A percentile compares a stretch with the other conserved stretches of the same genome.
Evolutionary conservation across 2,888 invertebrate genomes (phyloP).

Genomic region (Cephalotes varians): DNA sequence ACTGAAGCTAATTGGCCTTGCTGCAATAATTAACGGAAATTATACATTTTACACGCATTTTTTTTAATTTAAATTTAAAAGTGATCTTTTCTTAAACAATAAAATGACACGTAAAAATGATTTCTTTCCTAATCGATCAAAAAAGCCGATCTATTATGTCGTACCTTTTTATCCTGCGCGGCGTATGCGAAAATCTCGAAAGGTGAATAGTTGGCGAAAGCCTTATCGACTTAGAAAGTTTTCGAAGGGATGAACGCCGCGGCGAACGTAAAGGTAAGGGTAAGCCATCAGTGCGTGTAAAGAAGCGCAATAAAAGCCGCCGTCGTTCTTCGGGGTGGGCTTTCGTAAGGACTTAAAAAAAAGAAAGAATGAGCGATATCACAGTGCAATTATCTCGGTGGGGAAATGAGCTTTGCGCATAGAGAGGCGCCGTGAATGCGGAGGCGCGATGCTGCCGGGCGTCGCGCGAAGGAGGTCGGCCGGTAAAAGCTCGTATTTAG

Average conservation of each 20-base stretch:
- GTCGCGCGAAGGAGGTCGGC: conserved; percentile 70
- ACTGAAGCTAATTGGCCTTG: neutral
- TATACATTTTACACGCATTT: neutral
- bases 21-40: neutral
- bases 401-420: conserved; percentile 81
- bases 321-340: neutral
- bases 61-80: neutral
- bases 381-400: conserved; percentile 80
- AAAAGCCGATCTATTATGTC: neutral
- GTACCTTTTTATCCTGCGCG: conserved; percentile 44
- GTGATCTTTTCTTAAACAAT: neutral
- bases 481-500: conserved; percentile 75
- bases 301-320: conserved; percentile 71
- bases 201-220: conserved; percentile 68
- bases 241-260: conserved; percentile 43
- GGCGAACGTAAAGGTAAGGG: conserved; percentile 66
- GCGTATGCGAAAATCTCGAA: conserved; percentile 69
- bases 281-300: conserved; percentile 66
- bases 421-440: conserved; percentile 70
- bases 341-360: conserved; percentile 31
- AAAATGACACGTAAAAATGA: too few species aligned
- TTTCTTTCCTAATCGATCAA: neutral
- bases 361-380: conserved; percentile 73
- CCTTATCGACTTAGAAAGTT: conserved; percentile 74
- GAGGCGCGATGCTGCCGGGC: conserved; percentile 25